Evolutionary conservation across 2,888 invertebrate species (phyloP), one percentile per base, ranked within the genome.

Genomic region (Frankliniella intonsa): DNA sequence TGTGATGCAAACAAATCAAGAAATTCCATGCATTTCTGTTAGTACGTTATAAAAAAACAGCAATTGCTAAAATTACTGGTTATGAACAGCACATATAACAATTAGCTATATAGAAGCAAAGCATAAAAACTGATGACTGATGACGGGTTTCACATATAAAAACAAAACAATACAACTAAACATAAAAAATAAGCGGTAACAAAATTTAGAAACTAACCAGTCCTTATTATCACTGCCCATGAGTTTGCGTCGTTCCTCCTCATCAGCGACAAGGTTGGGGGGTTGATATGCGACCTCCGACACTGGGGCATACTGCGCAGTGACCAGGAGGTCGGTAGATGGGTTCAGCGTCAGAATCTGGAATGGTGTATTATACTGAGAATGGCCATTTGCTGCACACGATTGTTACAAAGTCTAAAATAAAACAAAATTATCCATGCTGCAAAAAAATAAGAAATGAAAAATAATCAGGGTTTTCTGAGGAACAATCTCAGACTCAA

Each of bases 261-360:
- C 88, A 89, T 89, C 92, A 82, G 91, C 90, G 3, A 85, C 85
- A 19, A 85, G 85, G 19, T 91, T 91, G 3, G 92, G 91, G 80
- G 93, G 93, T 85, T 89, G 89, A 85, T 90, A 90, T 49, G 89
- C 88, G 19, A 93, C 91, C 88, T 94, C 94, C 65, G 93, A 91
- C 25, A 94, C 93, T 0, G 93, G 93, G 80, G 92, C 93, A 88
- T 94, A 94, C 88, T 94, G 94, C 55, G 93, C 93, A 83, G 89
- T 88, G 81, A 94, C 93, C 85, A 94, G 89, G 55, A 93, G 91
- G 89, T 94, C 94, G 62, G 93, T 94, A 80, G 93, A 93, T 81
- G 94, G 94, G 88, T 93, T 93, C 82, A 93, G 90, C 0, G 92
- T 92, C 80, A 92, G 90, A 55, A 92, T 90, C 81, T 90, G 79